Base-by-base conservation (phyloP, 2,797 vertebrate species). In the Heliangelus exortis region DNA sequence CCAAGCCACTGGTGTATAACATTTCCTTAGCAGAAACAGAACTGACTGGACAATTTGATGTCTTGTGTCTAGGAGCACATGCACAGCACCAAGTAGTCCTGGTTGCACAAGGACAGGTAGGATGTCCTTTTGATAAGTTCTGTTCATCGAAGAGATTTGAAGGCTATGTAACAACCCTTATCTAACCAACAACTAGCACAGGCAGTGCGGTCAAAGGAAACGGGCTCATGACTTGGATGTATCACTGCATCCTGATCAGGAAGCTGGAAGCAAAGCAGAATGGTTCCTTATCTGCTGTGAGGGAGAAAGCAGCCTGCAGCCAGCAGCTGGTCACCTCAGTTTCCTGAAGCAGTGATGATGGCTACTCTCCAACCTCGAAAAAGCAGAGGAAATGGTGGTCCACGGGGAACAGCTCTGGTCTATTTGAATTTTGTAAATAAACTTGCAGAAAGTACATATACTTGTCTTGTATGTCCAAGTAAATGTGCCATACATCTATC, bases 161-260 rank as follows among this genome's bases (percentile, higher is more conserved):
- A 75, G 51, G n/a, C 93, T 90, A 6, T 89, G 62, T 81, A 90
- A 86, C 54, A 39, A 55, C 23, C 43, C 48, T 96, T 96, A 95
- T 94, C 88, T 91, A 81, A 79, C 68, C 39, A 83, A 78, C 62
- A 90, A 90, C 74, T 69, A 51, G 10, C 39, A 66, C 63, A 84
- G 51, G 69, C 81, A 93, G 62, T 79, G 80, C 55, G 91, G 33
- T 69, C 1, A 0, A 68, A 95, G 95, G 91, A 96, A 95, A 75
- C 84, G 34, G 39, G 58, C 83, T 92, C 69, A 86, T 48, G 39
- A 34, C 73, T 93, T 78, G 94, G 76, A 88, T 86, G 80, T 13
- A 67, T 78, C 93, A 50, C 62, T 55, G 45, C 59, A 95, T 95
- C 91, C 93, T 93, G 90, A 53, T 59, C 69, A 90, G 92, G 86